Percentiles rank a stretch among this genome's conserved stretches.
Evolutionary conservation across 2,888 invertebrate genomes (phyloP).

Genomic region (Nomada fucata): DNA sequence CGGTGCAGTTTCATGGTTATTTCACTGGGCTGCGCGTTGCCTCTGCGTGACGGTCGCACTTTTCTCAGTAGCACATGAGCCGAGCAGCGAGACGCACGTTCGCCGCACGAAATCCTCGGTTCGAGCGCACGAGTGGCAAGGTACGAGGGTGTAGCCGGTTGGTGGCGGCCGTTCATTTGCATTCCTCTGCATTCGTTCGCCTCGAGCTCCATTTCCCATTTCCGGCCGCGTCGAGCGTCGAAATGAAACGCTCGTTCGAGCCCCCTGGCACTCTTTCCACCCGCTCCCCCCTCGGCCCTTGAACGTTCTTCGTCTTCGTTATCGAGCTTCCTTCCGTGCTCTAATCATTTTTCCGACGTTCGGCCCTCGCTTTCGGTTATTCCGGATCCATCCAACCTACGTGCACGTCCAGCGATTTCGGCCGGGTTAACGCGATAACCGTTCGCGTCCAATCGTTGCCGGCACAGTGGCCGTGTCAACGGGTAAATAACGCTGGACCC

Average conservation of each 20-base stretch:
- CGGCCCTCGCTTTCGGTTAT: constrained; percentile 10
- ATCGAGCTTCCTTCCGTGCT: constrained; percentile 36
- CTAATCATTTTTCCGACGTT: constrained; percentile 26
- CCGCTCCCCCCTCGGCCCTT: neutral
- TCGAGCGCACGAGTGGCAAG: constrained; percentile 38
- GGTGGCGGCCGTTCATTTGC: constrained; percentile 65
- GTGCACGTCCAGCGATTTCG: neutral
- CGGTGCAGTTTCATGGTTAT: constrained; percentile 42
- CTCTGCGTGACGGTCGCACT: constrained; percentile 40
- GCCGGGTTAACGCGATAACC: constrained; percentile 1
- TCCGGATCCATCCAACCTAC: neutral
- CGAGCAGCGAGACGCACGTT: constrained; percentile 61
- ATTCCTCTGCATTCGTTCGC: constrained; percentile 64
- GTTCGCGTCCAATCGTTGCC: constrained; percentile 7
- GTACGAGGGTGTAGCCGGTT: constrained; percentile 45
- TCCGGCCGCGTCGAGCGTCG: constrained; percentile 46
- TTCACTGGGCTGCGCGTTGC: constrained; percentile 39
- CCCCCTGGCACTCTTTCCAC: constrained; percentile 31
- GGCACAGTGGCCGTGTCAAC: neutral
- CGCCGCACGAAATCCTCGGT: constrained; percentile 36
- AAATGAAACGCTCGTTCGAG: constrained; percentile 60
- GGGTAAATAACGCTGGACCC: constrained; percentile 18
- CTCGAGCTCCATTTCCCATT: constrained; percentile 63
- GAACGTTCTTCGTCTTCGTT: constrained; percentile 32
- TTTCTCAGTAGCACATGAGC: constrained; percentile 57